A percentile compares a stretch with the other conserved stretches of the same genome.
Evolutionary conservation across 2,797 vertebrate species (phyloP).

Genomic region (Picus viridis): DNA sequence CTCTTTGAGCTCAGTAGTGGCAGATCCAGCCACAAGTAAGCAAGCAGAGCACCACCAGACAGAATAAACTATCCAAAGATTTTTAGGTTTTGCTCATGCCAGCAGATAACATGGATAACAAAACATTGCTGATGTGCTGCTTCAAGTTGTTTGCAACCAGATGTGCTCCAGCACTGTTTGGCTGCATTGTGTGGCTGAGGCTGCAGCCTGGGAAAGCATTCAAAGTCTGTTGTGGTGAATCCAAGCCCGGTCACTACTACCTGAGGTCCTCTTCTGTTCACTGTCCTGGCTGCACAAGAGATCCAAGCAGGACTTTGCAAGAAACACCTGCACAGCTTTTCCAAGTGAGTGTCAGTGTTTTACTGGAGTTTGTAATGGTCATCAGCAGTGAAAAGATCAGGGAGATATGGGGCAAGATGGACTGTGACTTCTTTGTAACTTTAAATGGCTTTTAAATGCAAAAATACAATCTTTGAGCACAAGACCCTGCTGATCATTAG

Average conservation of each 20-base stretch:
- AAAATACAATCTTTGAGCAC: neutral
- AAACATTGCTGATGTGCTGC: neutral
- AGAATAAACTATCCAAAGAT: neutral
- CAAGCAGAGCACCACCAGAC: neutral
- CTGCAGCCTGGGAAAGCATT: neutral
- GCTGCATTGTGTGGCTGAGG: neutral
- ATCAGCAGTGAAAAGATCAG: neutral
- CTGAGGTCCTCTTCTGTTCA: neutral
- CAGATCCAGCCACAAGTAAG: neutral
- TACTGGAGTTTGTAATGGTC: neutral
- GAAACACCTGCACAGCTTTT: neutral
- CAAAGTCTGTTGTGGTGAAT: neutral
- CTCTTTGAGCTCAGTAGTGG: neutral
- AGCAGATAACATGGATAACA: neutral
- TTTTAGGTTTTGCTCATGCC: neutral
- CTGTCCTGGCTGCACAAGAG: neutral
- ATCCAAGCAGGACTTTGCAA: neutral
- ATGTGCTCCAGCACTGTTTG: neutral
- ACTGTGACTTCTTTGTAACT: neutral
- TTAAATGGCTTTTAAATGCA: neutral
- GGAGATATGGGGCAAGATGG: neutral
- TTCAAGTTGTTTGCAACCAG: neutral
- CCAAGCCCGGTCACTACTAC: neutral
- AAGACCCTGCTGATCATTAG: neutral
- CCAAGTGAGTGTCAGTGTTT: neutral